These are phyloP conservation scores for Molothrus aeneus DNA, from an alignment of 2,797 vertebrate genomes.

Conservation along the genomic window DNA sequence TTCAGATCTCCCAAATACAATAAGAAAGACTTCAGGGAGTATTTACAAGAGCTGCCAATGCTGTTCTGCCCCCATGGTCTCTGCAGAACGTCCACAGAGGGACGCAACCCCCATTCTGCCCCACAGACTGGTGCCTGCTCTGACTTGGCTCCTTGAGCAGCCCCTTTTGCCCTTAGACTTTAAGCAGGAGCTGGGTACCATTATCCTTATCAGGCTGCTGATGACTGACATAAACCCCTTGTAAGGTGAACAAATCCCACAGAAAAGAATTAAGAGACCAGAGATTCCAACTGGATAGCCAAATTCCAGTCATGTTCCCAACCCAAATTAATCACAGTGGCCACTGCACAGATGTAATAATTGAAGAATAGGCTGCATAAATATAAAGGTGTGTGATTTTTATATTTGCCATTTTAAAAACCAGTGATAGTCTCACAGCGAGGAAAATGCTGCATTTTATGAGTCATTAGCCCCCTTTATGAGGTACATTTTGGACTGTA, in stretches of 20 bases:
- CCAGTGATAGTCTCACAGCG: neutral
- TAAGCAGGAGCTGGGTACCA: neutral
- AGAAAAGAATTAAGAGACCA: neutral
- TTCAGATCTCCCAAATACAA: neutral
- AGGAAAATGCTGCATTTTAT: slow-evolving; percentile 63
- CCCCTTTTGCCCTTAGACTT: neutral
- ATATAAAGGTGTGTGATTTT: slow-evolving; percentile 58
- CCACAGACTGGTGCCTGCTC: neutral
- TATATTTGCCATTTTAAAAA: slow-evolving; percentile 62
- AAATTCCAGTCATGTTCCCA: slow-evolving; percentile 19
- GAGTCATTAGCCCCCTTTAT: slow-evolving; percentile 65
- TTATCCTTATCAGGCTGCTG: neutral
- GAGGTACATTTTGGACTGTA: slow-evolving; percentile 39
- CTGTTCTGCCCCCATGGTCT: neutral
- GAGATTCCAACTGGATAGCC: neutral
- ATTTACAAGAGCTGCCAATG: neutral
- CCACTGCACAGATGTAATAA: slow-evolving; percentile 27
- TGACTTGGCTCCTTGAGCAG: neutral
- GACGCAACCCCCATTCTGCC: neutral
- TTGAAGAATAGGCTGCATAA: slow-evolving; percentile 56
- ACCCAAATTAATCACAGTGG: slow-evolving; percentile 21
- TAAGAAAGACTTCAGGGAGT: neutral
- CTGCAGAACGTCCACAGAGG: neutral
- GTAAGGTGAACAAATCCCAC: neutral
- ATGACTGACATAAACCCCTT: neutral